Evolutionary conservation across 2,797 vertebrate species (phyloP), one percentile per base, ranked within the genome.

Genomic region (Pristis pectinata): DNA sequence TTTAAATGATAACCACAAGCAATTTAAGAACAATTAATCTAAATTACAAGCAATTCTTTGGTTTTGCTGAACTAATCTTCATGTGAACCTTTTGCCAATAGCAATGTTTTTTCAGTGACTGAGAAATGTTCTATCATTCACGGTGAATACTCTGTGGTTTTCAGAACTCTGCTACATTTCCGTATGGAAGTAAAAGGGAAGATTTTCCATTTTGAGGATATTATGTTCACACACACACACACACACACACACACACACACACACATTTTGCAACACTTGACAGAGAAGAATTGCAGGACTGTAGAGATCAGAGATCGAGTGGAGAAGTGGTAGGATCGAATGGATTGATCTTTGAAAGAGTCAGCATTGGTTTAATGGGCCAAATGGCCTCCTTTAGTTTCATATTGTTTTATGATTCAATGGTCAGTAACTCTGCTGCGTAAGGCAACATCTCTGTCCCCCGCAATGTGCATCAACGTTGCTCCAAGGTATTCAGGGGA

Each of bases 1-100:
- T 91, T 91, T 91, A 67, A 41, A 91, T 67, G 22, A 91, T n/a
- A 91, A 91, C n/a, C 87, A 41, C 87, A 91, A 64, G 61, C n/a
- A 91, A 91, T 91, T 91, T 91, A 64, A 67, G 87, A 67, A 37
- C n/a, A 91, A 91, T 91, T 67, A 91, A 67, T 61, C 17, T 67
- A 91, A 91, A 91, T 91, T 91, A 91, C 87, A 24, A 67, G 59
- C 59, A 67, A 61, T 67, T 67, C 61, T 37, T 67, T 91, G n/a
- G 87, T 24, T 91, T 91, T 91, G 87, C 87, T 67, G 91, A 67
- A 67, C 41, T 41, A 91, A 91, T 67, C 87, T 67, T 67, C 41
- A 67, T 19, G 8, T 91, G 64, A 91, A 61, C n/a, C 22, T 64
- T 67, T 67, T 19, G 61, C 59, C 87, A 91, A 91, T 91, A 91